These are phyloP conservation scores for Oncorhynchus gorbuscha DNA, from an alignment of 2,113 vertebrate genomes.

Conservation along the genomic window DNA sequence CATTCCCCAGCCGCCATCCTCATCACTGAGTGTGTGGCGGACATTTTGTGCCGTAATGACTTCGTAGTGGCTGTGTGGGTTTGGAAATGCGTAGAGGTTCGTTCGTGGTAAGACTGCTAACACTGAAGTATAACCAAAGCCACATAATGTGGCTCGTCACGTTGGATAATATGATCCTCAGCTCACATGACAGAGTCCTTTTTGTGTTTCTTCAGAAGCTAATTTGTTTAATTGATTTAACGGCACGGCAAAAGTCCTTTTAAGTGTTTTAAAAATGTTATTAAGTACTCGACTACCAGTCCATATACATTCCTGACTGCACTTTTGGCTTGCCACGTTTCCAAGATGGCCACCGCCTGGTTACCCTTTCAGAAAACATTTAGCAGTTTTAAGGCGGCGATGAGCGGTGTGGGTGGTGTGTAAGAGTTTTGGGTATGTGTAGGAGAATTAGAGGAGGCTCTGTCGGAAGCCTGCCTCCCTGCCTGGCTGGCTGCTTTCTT, in stretches of 20 bases:
- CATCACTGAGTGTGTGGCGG: background rate
- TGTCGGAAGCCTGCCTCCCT: background rate
- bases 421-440: background rate
- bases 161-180: background rate
- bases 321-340: background rate
- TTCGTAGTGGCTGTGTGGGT: background rate
- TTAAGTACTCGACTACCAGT: background rate
- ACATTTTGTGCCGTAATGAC: background rate
- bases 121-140: background rate
- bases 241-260: too few species aligned
- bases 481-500: too few species aligned
- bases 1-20: background rate
- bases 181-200: background rate
- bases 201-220: background rate
- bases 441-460: background rate
- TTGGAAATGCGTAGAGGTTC: too few species aligned
- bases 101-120: background rate
- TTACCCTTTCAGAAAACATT: background rate
- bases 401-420: background rate
- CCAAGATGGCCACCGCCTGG: background rate
- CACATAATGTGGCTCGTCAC: background rate
- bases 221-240: background rate
- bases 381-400: constrained; percentile 1
- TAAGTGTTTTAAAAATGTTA: background rate
- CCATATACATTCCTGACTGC: background rate